Percentiles rank a stretch among this genome's conserved stretches.
Conservation (phyloP, 2,113 vertebrate species). For the Rutilus rutilus region DNA sequence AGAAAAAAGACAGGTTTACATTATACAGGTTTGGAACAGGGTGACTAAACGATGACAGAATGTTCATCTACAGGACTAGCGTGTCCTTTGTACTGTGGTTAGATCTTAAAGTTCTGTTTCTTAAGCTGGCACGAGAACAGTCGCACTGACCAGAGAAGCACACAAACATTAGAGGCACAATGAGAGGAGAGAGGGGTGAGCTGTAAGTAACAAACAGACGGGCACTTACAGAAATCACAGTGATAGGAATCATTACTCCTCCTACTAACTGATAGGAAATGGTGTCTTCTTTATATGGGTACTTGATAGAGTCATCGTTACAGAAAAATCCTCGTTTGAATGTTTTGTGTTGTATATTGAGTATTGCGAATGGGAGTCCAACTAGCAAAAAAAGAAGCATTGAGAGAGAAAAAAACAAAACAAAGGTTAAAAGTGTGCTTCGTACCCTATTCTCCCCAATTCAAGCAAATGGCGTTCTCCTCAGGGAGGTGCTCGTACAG, state of each 20-base stretch:
- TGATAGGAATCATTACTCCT: constrained; percentile 92
- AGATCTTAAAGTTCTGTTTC: constrained; percentile 19
- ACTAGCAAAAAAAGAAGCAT: constrained; percentile 81
- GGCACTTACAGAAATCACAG: constrained; percentile 93
- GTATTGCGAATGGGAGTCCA: constrained; percentile 96
- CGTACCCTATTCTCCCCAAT: background rate
- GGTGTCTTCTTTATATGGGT: constrained; percentile 96
- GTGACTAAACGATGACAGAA: background rate
- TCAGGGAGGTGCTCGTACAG: background rate
- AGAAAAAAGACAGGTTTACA: background rate
- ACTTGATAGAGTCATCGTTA: constrained; percentile 97
- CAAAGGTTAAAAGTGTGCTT: constrained; percentile 29
- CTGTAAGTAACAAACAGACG: constrained; percentile 70
- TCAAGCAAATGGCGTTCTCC: background rate
- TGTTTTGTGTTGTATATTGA: constrained; percentile 84
- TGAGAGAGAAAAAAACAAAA: constrained; percentile 35
- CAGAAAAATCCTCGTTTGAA: constrained; percentile 98
- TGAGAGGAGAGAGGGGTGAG: background rate
- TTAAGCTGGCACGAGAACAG: background rate
- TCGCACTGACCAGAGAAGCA: background rate
- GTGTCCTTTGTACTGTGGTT: constrained; percentile 16
- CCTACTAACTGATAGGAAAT: constrained; percentile 96
- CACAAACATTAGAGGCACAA: background rate
- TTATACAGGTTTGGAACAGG: background rate
- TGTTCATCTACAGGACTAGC: background rate